Evolutionary conservation across 2,888 invertebrate genomes (phyloP).

Genomic region (Odontocolon sp.): DNA sequence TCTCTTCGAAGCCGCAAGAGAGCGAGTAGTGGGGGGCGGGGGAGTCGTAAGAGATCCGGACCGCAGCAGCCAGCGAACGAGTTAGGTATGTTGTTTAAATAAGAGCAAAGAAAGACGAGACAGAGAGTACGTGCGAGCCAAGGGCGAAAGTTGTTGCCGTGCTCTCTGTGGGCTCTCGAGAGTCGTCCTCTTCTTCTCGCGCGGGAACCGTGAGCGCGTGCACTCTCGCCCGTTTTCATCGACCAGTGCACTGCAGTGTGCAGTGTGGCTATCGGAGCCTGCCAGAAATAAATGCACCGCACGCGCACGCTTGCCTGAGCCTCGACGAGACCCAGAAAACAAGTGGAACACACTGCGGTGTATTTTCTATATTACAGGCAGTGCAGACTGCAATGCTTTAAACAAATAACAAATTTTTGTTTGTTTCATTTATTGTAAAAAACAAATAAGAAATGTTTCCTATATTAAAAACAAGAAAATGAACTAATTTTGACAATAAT

Average conservation of each 20-base stretch:
- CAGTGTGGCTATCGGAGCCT: neutral
- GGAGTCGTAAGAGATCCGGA: conserved; percentile 53
- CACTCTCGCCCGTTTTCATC: conserved; percentile 20
- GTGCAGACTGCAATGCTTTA: neutral
- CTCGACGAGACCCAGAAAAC: neutral
- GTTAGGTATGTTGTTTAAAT: conserved; percentile 80
- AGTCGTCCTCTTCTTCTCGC: conserved; percentile 23
- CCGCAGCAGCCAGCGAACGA: conserved; percentile 75
- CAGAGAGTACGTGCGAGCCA: conserved; percentile 66
- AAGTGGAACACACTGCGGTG: neutral
- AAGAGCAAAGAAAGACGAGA: conserved; percentile 78
- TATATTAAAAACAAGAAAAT: no score
- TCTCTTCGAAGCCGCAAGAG: conserved; percentile 34
- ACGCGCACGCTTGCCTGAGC: neutral
- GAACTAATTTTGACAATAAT: no score
- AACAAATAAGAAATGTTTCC: no score
- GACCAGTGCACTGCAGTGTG: neutral
- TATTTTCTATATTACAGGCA: neutral
- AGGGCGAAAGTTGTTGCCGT: conserved; percentile 78
- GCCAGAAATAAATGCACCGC: conserved; percentile 6
- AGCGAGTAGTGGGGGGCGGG: conserved; percentile 53
- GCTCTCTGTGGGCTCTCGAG: conserved; percentile 53
- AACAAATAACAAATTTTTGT: no score
- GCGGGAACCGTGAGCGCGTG: conserved; percentile 39
- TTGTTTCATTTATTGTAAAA: no score